These are phyloP conservation scores for Erpornis zantholeuca DNA, from an alignment of 2,113 vertebrate genomes.

Conservation along the genomic window DNA sequence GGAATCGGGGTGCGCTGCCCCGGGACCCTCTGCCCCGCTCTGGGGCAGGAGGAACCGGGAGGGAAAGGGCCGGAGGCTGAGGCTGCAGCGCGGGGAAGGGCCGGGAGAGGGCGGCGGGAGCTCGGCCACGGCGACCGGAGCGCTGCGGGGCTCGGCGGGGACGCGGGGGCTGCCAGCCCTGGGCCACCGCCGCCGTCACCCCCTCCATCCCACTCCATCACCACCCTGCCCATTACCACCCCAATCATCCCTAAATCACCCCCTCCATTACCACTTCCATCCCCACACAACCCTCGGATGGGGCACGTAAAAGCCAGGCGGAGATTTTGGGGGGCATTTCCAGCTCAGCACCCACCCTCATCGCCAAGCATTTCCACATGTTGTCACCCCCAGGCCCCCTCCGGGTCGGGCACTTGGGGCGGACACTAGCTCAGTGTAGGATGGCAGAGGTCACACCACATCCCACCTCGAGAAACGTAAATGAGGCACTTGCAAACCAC, in stretches of 20 bases:
- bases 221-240: not conserved
- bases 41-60: not conserved
- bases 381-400: not conserved
- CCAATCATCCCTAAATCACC: not conserved
- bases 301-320: not conserved
- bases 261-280: not conserved
- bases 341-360: not conserved
- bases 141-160: not conserved
- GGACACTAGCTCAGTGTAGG: fast-evolving
- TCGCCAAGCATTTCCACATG: not conserved
- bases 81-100: not conserved
- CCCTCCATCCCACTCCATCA: not conserved
- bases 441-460: not conserved
- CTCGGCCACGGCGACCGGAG: not conserved
- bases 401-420: fast-evolving
- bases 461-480: not conserved
- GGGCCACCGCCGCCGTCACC: not conserved
- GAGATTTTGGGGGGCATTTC: not conserved
- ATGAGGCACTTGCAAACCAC: not conserved
- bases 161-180: not conserved
- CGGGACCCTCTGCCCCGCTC: too few species aligned
- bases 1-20: not conserved
- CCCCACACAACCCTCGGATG: not conserved
- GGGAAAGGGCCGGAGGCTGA: not conserved
- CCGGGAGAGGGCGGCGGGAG: slow-evolving; percentile 40